A percentile compares a stretch with the other conserved stretches of the same genome.
Evolutionary conservation across 1,140 invertebrate genomes (phyloP).

Genomic region (Calliopsis andreniformis): DNA sequence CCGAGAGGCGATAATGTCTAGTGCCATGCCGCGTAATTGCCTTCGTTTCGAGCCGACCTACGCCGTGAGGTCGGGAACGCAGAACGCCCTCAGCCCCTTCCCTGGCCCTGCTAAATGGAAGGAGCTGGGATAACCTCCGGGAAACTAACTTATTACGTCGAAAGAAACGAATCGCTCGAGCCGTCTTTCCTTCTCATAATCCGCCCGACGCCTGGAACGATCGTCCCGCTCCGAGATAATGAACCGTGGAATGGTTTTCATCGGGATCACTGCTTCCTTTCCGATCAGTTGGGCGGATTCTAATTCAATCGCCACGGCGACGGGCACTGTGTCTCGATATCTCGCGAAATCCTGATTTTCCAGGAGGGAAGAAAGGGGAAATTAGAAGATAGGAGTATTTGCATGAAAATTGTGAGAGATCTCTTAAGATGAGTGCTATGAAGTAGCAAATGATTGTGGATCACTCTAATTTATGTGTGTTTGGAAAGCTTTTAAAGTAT

Average conservation of each 20-base stretch:
- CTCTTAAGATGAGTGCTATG: no score
- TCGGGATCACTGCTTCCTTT: neutral
- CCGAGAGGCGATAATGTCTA: constrained; percentile 68
- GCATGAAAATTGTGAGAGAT: no score
- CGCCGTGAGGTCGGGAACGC: constrained; percentile 49
- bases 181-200: constrained; percentile 10
- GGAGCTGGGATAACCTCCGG: constrained; percentile 39
- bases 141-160: constrained; percentile 54
- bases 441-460: no score
- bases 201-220: constrained; percentile 28
- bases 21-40: constrained; percentile 70
- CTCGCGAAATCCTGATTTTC: neutral
- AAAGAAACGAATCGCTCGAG: constrained; percentile 39
- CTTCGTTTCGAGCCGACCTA: constrained; percentile 68
- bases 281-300: constrained; percentile 34
- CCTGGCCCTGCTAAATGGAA: constrained; percentile 43
- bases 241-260: constrained; percentile 28
- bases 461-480: no score
- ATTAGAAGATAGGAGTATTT: neutral
- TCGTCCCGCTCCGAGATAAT: constrained; percentile 24
- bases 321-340: neutral
- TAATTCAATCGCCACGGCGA: constrained; percentile 43
- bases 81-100: constrained; percentile 42
- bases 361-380: neutral
- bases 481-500: no score